Evolutionary conservation across 2,113 vertebrate species (phyloP).

Genomic region (Pachycephala philippinensis): DNA sequence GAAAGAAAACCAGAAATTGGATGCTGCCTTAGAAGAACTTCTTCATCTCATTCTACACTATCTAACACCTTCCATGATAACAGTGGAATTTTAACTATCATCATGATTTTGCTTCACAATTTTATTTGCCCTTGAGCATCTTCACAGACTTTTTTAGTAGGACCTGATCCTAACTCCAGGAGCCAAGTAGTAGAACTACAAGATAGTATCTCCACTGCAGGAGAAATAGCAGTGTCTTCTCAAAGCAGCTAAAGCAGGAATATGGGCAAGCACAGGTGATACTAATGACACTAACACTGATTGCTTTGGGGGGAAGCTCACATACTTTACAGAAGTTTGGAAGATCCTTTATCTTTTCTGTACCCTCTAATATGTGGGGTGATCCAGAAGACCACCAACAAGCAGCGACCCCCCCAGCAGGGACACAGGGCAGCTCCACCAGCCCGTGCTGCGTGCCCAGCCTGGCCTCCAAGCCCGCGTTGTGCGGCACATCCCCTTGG

Average conservation of each 20-base stretch:
- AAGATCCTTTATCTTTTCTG: neutral
- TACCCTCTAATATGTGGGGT: neutral
- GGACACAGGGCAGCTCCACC: neutral
- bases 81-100: neutral
- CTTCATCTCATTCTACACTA: neutral
- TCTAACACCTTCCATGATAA: neutral
- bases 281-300: neutral
- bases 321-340: fast-evolving
- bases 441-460: neutral
- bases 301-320: neutral
- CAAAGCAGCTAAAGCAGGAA: neutral
- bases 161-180: neutral
- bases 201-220: neutral
- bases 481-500: no score
- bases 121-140: neutral
- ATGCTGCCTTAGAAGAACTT: neutral
- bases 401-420: neutral
- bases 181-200: neutral
- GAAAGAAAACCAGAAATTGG: neutral
- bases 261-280: neutral
- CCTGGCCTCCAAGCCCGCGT: no score
- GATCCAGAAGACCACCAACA: neutral
- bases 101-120: neutral
- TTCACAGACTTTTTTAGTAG: neutral
- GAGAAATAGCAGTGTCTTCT: neutral